Conservation (phyloP, 1,140 invertebrate genomes). For the Bombus superbus region DNA sequence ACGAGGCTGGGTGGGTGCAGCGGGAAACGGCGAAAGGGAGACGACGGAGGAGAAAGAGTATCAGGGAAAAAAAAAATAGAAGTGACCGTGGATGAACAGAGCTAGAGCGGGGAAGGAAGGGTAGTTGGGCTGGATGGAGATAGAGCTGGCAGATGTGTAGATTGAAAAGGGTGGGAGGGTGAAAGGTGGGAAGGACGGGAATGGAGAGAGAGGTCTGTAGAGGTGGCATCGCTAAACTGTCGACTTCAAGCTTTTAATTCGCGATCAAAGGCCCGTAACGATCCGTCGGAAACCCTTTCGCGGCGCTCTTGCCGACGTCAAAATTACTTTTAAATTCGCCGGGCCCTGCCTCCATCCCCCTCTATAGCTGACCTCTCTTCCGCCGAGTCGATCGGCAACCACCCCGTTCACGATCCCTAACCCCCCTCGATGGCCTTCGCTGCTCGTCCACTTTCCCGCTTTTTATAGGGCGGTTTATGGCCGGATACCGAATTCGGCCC, state of each 20-base stretch:
- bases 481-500: conserved; percentile 54
- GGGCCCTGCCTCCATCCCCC: not conserved
- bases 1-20: not conserved
- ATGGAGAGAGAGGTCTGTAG: conserved; percentile 39
- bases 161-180: conserved; percentile 4
- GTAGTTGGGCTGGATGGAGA: not conserved
- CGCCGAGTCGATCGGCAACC: not conserved
- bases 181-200: not conserved
- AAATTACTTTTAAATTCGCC: conserved; percentile 69
- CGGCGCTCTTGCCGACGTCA: conserved; percentile 67
- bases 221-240: conserved; percentile 74
- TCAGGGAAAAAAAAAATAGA: conserved; percentile 15
- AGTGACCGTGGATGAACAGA: conserved; percentile 6
- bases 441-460: conserved; percentile 58
- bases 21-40: not conserved
- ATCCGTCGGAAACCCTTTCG: conserved; percentile 67
- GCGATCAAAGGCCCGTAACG: conserved; percentile 79
- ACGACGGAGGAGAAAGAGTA: conserved; percentile 43
- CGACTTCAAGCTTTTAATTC: conserved; percentile 81
- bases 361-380: not conserved
- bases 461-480: conserved; percentile 51
- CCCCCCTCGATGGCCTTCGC: conserved; percentile 38
- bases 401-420: conserved; percentile 7
- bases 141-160: conserved; percentile 41
- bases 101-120: not conserved